Evolutionary conservation across 2,113 vertebrate species (phyloP), one percentile per base, ranked within the genome.

Genomic region (Nannobrachium achirus): DNA sequence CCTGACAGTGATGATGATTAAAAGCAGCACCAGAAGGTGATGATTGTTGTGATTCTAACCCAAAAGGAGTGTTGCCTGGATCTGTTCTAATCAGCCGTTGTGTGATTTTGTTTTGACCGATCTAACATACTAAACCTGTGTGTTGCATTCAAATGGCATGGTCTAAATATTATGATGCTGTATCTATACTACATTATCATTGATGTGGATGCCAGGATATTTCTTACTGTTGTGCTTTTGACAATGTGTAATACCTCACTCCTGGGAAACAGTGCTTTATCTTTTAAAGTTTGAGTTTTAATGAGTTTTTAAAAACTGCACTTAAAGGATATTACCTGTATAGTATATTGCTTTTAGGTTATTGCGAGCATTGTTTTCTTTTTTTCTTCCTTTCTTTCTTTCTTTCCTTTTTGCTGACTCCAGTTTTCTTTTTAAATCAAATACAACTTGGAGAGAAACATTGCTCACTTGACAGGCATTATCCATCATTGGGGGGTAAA

Each of bases 1-100:
- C 93, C 96, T 0, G 98, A 98, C 91, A 98, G 96, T 82, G 97
- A 33, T 82, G 97, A 33, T 33, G 25, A 99, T 90, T 98, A 94
- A 95, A 38, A 80, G 81, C 88, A 85, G 25, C 57, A 39, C 41
- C 40, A 51, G 66, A 83, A 91, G 90, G 92, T 91, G 92, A 91
- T 51, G 86, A 92, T 87, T 79, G 78, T 87, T 83, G 89, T 93
- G 90, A 72, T 71, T 68, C 84, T 90, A 89, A 91, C 85, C 13
- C 1, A 63, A 52, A 15, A 82, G n/a, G 25, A 33, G 25, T 33
- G 25, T 33, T 3, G 56, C 48, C 41, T 73, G 42, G 11, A 66
- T 4, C 25, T 33, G 2, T 33, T 33, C 25, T 33, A 33, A 33
- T 33, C 25, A 33, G 6, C 25, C 0, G 25, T 3, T 5, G 25